Base-by-base conservation (phyloP, 2,113 vertebrate genomes). In the Hirundichthys speculiger region DNA sequence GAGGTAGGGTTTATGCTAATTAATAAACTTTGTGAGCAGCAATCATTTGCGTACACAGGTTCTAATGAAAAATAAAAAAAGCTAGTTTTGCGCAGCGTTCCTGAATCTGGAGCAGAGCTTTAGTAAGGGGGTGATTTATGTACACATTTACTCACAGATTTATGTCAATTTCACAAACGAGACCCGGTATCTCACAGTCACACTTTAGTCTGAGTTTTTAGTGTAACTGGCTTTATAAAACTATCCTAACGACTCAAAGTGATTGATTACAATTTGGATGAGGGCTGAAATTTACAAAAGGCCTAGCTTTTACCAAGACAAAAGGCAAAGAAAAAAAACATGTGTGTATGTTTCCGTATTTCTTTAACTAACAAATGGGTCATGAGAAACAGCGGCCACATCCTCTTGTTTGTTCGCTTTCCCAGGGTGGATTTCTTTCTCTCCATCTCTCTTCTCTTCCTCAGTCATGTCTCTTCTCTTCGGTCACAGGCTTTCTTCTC, bases 311-410 rank as follows among this genome's bases (percentile, higher is more conserved):
- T 45, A 63, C 50, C 11, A 39, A 42, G 41, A 73, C 18, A 0
- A 16, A 39, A 21, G 3, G 14, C 19, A 22, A 39, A 46, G 25
- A 30, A 69, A 75, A 64, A 55, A 43, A 11, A 30, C 3, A 42
- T 45, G 13, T 13, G 12, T 4, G 13, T 27, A 3, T 63, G 54
- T 45, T 72, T 30, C 6, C 14, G 52, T 62, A 55, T 27, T 47
- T 12, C 25, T 50, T 50, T 61, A 38, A 15, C 43, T 20, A 75
- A 69, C 70, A 75, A 79, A 73, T 53, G 48, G 83, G 83, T 85
- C 79, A 87, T 84, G 79, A 85, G 79, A 87, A 85, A 89, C 71
- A 79, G 57, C 72, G 49, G 65, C 87, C 85, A 83, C 81, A 83
- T 87, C 85, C 85, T 86, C 79, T 79, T 70, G 59, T 77, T 73